A percentile compares a stretch with the other conserved stretches of the same genome.
phyloP scores from a whole-genome alignment of 2,888 invertebrate genomes.

The Volucella inanis region DNA sequence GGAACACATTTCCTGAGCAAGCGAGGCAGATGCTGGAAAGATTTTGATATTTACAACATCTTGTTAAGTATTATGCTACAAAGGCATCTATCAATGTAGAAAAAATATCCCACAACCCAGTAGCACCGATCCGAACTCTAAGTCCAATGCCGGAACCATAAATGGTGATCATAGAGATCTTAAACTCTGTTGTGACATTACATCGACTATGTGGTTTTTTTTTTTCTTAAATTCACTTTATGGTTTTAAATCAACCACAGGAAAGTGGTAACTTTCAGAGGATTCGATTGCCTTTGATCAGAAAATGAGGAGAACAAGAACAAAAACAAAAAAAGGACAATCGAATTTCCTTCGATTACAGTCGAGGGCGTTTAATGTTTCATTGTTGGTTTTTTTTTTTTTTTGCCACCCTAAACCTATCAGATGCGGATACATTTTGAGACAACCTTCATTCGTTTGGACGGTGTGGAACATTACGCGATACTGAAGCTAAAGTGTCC shows the following conservation, averaged over 20 bases:
- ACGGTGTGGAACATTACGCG: slow-evolving; percentile 9
- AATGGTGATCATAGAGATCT: slow-evolving; percentile 38
- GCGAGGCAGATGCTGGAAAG: too few species aligned
- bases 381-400: background rate
- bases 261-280: background rate
- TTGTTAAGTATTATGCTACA: too few species aligned
- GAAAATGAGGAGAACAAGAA: slow-evolving; percentile 16
- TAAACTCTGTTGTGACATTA: slow-evolving; percentile 28
- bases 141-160: slow-evolving; percentile 17
- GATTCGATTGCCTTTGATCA: slow-evolving; percentile 37
- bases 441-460: slow-evolving; percentile 37
- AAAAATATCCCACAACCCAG: too few species aligned
- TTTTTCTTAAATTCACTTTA: slow-evolving; percentile 1
- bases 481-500: slow-evolving; percentile 13
- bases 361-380: slow-evolving; percentile 9
- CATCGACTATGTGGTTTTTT: slow-evolving; percentile 16
- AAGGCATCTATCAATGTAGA: too few species aligned
- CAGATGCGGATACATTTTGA: background rate
- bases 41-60: too few species aligned
- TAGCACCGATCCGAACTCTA: too few species aligned
- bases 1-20: too few species aligned
- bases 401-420: slow-evolving; percentile 1
- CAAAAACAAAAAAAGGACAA: slow-evolving; percentile 34
- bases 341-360: slow-evolving; percentile 37
- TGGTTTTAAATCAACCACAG: background rate